A percentile compares a stretch with the other conserved stretches of the same genome.
Evolutionary conservation across 2,888 invertebrate genomes (phyloP).

Genomic region (Onthophagus sagittarius): DNA sequence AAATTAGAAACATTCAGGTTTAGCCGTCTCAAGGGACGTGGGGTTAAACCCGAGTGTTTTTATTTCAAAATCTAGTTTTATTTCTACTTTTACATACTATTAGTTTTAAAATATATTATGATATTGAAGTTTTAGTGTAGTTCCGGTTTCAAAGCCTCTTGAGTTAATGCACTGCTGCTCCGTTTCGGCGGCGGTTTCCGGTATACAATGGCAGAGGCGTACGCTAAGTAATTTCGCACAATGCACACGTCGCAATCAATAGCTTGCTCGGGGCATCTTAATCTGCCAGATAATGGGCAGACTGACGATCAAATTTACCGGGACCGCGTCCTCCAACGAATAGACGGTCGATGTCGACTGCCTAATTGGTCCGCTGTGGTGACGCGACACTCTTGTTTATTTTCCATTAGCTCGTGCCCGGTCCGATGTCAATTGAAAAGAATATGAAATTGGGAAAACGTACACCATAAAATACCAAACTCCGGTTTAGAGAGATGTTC

Average conservation of each 20-base stretch:
- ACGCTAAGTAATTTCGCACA: slow-evolving; percentile 12
- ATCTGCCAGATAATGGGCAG: slow-evolving; percentile 9
- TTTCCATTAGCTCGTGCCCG: slow-evolving; percentile 1
- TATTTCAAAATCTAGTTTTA: too few species aligned
- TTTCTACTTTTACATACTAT: too few species aligned
- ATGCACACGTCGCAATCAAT: slow-evolving; percentile 9
- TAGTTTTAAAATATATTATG: too few species aligned
- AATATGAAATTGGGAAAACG: not conserved
- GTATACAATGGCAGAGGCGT: not conserved
- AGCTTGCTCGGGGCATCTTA: slow-evolving; percentile 3
- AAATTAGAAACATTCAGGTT: too few species aligned
- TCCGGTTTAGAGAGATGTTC: too few species aligned
- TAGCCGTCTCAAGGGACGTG: too few species aligned
- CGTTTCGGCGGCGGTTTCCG: not conserved
- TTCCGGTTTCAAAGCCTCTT: not conserved
- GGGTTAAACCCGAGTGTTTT: too few species aligned
- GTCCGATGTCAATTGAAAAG: not conserved
- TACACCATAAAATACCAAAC: not conserved
- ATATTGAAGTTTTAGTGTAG: too few species aligned
- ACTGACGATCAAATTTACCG: slow-evolving; percentile 8
- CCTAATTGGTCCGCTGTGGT: slow-evolving; percentile 1
- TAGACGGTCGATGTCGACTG: not conserved
- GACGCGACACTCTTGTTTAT: not conserved
- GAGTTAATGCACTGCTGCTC: not conserved
- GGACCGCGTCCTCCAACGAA: not conserved